Evolutionary conservation across 2,888 invertebrate species (phyloP).

Genomic region (Keiferia lycopersicella): DNA sequence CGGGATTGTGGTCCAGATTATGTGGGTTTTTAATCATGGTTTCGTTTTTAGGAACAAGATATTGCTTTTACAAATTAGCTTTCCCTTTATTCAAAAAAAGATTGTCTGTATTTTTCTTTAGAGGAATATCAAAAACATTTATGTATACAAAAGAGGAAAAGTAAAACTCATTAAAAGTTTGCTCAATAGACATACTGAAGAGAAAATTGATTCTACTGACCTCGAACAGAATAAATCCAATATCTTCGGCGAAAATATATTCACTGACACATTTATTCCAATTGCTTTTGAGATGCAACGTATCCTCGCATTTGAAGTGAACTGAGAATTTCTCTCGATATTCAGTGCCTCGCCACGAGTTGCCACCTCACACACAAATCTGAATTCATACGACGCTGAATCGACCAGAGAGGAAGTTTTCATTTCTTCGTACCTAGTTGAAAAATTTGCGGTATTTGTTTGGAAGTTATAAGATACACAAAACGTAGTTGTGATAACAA

Average conservation of each 20-base stretch:
- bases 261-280: slow-evolving; percentile 22
- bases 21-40: slow-evolving; percentile 6
- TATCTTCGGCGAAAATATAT: slow-evolving; percentile 4
- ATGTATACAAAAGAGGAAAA: too few relatives aligned
- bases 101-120: too few relatives aligned
- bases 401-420: slow-evolving; percentile 64
- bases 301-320: slow-evolving; percentile 24
- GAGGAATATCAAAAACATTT: too few relatives aligned
- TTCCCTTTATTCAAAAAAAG: not conserved
- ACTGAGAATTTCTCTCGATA: slow-evolving; percentile 28
- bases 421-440: slow-evolving; percentile 51
- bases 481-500: not conserved
- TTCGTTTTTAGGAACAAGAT: not conserved
- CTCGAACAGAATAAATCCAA: slow-evolving; percentile 4
- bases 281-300: slow-evolving; percentile 25
- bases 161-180: too few relatives aligned
- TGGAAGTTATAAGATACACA: slow-evolving; percentile 35
- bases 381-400: slow-evolving; percentile 54
- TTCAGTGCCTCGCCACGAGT: slow-evolving; percentile 33
- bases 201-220: not conserved
- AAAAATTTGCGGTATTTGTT: slow-evolving; percentile 45
- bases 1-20: not conserved
- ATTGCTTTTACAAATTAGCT: slow-evolving; percentile 2
- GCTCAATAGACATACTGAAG: not conserved
- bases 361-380: slow-evolving; percentile 52